These are phyloP conservation scores for Melanchra persicariae DNA, from an alignment of 2,888 invertebrate genomes.

Conservation along the genomic window DNA sequence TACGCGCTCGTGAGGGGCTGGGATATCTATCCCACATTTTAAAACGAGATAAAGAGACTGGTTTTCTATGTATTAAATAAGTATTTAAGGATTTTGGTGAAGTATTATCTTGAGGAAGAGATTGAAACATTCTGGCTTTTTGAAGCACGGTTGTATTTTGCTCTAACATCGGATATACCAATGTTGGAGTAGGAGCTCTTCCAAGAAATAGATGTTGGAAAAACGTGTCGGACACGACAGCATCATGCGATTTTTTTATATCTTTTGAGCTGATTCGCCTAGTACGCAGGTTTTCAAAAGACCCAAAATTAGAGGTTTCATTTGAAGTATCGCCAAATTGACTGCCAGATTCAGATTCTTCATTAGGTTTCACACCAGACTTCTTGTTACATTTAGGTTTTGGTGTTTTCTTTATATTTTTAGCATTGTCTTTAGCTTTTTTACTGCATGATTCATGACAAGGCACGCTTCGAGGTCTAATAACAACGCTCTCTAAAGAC, in stretches of 20 bases:
- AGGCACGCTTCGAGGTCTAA: constrained; percentile 80
- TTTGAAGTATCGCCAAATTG: constrained; percentile 87
- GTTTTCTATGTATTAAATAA: constrained; percentile 93
- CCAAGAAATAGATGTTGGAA: constrained; percentile 93
- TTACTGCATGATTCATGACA: constrained; percentile 83
- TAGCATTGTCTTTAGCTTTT: constrained; percentile 78
- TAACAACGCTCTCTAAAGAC: constrained; percentile 77
- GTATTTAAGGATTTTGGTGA: constrained; percentile 92
- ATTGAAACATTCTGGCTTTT: constrained; percentile 93
- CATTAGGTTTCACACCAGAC: constrained; percentile 64
- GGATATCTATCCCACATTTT: constrained; percentile 91
- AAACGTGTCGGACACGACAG: constrained; percentile 92
- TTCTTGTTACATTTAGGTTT: constrained; percentile 75
- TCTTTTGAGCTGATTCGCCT: constrained; percentile 82
- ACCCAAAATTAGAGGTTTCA: constrained; percentile 77
- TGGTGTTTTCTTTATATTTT: constrained; percentile 72
- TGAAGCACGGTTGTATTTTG: constrained; percentile 92
- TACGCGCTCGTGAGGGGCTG: constrained; percentile 88
- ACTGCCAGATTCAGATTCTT: constrained; percentile 77
- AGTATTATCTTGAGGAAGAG: constrained; percentile 82
- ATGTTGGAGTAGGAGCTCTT: constrained; percentile 76
- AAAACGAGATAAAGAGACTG: constrained; percentile 94
- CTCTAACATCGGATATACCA: constrained; percentile 75
- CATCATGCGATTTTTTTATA: constrained; percentile 90
- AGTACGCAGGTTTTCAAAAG: constrained; percentile 73